Percentiles rank a stretch among this genome's conserved stretches.
These are phyloP conservation scores for Aricia agestis DNA, from an alignment of 1,140 invertebrate genomes.

Conservation along the genomic window DNA sequence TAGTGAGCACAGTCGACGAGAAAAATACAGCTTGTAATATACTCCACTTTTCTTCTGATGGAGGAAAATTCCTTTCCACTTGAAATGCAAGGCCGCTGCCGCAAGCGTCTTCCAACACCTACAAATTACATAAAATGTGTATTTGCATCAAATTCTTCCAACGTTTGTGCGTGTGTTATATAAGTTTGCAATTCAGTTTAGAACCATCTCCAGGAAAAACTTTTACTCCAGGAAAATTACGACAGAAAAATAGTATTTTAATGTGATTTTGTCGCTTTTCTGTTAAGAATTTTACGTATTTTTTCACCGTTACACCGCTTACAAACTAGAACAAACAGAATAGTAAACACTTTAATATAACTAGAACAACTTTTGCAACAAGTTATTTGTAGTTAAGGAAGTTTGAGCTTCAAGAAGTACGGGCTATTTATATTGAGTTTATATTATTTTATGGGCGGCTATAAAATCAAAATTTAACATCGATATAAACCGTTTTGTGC, in stretches of 20 bases:
- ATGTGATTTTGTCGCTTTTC: background rate
- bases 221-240: too few relatives aligned
- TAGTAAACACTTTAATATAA: background rate
- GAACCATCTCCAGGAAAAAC: too few relatives aligned
- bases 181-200: too few relatives aligned
- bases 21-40: constrained; percentile 89
- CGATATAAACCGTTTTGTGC: background rate
- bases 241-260: too few relatives aligned
- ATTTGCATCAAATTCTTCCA: background rate
- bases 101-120: constrained; percentile 80
- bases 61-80: constrained; percentile 75
- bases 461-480: background rate
- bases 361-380: background rate
- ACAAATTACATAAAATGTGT: constrained; percentile 23
- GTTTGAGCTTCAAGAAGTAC: constrained; percentile 2
- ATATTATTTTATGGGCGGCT: constrained; percentile 1
- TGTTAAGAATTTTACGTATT: background rate
- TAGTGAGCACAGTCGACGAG: constrained; percentile 89
- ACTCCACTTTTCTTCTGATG: constrained; percentile 83
- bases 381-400: constrained; percentile 1
- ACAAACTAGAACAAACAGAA: background rate
- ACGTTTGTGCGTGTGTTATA: too few relatives aligned
- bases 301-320: background rate
- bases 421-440: constrained; percentile 1
- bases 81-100: constrained; percentile 78